phyloP scores from a whole-genome alignment of 37 sponge, comb jelly and placozoan genomes.

The Sycon ciliatum region DNA sequence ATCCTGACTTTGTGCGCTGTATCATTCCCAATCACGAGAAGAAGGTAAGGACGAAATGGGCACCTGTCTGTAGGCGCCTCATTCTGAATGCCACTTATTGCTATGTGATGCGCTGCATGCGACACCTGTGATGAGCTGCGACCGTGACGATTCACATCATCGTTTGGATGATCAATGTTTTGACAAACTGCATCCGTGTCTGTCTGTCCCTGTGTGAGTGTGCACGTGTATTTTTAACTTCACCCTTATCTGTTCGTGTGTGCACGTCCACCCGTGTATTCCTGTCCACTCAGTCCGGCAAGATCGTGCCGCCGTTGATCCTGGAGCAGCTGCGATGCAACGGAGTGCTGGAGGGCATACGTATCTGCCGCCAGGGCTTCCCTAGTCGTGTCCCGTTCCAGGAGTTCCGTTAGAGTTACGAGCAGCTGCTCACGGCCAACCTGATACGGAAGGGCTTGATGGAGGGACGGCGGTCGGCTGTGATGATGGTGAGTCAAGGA shows the following conservation, averaged over 20 bases:
- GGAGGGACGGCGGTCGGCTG: constrained; percentile 41
- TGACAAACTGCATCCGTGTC: no score
- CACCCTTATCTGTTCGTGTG: no score
- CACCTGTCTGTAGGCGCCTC: not conserved
- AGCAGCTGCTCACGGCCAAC: constrained; percentile 21
- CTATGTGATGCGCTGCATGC: no score
- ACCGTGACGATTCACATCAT: no score
- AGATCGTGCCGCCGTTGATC: constrained; percentile 31
- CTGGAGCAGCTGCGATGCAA: constrained; percentile 43
- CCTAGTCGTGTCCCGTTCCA: constrained; percentile 33
- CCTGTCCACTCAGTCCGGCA: constrained; percentile 22
- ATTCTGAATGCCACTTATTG: not conserved
- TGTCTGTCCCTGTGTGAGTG: no score
- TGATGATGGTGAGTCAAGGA: constrained; percentile 76
- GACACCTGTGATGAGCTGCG: no score
- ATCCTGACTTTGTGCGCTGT: constrained; percentile 96
- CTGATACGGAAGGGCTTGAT: constrained; percentile 38
- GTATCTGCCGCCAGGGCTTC: constrained; percentile 39
- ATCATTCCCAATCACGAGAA: constrained; percentile 99
- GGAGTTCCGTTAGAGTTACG: constrained; percentile 36
- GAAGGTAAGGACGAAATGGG: constrained; percentile 34
- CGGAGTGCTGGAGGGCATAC: constrained; percentile 38
- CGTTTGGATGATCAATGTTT: no score
- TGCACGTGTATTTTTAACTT: no score
- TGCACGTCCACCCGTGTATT: no score